Evolutionary conservation across 1,140 invertebrate species (phyloP), one percentile per base, ranked within the genome.

Genomic region (Dendroctonus ponderosae): DNA sequence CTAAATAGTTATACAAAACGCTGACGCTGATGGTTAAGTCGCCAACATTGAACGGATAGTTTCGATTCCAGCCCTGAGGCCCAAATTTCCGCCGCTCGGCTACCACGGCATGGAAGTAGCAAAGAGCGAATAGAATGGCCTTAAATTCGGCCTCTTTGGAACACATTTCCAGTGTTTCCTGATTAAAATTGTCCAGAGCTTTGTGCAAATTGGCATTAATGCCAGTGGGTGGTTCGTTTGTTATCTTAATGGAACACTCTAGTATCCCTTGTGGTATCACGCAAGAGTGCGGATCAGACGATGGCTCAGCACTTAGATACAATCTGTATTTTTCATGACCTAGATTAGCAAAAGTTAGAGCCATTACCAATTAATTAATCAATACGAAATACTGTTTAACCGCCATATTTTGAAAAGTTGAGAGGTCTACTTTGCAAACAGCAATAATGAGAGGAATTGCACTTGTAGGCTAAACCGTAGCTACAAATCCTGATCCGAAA

Each of bases 21-120:
- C 92, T 91, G 1, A 92, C 89, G 75, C 94, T 94, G 62, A 97
- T 98, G 0, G 92, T 96, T 40, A 98, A 79, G 79, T 98, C 95
- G 26, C 94, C 94, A 72, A 89, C 83, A 77, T 89, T 90, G 71
- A 90, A 91, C 14, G 88, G 89, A 76, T 91, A 91, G 12, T 83
- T 83, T 70, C 87, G 85, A 77, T 98, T 98, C 94, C 94, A 97
- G 43, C 95, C 95, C 81, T 97, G 94, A 0, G 95, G 86, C 2
- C 94, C 96, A 79, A 98, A 97, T 80, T 97, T 97, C 15, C 92
- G 83, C 70, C 95, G 82, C 79, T 98, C 94, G 11, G 91, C 91
- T 1, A 98, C 89, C 0, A 96, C 94, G 14, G 95, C 94, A 78
- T 98, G 96, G 80, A 97, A 98, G 77, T 97, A 98, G 75, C 95